Percentiles rank a stretch among this genome's conserved stretches.
Conservation (phyloP, 1,140 invertebrate species). For the Caenorhabditis inopinata region DNA sequence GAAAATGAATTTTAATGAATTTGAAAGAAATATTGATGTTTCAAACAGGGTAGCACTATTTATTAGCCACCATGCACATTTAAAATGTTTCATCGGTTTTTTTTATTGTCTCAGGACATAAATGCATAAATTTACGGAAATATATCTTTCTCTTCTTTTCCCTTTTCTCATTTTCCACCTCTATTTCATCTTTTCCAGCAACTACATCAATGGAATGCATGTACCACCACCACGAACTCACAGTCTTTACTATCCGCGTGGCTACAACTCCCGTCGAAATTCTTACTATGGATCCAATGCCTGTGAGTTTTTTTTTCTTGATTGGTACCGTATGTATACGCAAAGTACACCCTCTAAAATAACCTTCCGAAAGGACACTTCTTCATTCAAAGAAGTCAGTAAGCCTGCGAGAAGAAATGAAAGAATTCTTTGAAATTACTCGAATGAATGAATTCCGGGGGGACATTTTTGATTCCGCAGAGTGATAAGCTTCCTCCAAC, state of each 20-base stretch:
- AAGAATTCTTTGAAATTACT: not conserved
- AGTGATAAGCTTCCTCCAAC: conserved; percentile 29
- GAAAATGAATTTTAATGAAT: too few species aligned
- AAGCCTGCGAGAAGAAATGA: not conserved
- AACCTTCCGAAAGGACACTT: not conserved
- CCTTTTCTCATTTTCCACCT: too few species aligned
- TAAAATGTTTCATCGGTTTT: too few species aligned
- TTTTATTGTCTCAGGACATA: too few species aligned
- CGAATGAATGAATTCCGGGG: not conserved
- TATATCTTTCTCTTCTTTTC: too few species aligned
- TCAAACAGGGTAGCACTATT: too few species aligned
- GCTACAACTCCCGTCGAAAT: not conserved
- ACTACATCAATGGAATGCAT: conserved; percentile 26
- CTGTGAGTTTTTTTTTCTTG: not conserved
- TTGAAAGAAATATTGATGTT: too few species aligned
- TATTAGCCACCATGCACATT: too few species aligned
- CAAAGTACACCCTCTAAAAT: conserved; percentile 15
- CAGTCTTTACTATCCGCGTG: conserved; percentile 24
- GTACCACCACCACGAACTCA: conserved; percentile 3
- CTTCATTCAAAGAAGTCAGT: not conserved
- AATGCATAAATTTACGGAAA: too few species aligned
- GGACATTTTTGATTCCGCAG: not conserved
- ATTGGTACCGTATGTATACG: not conserved
- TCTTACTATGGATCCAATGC: conserved; percentile 21
- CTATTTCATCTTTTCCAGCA: not conserved